Percentiles rank a stretch among this genome's conserved stretches.
phyloP scores from a whole-genome alignment of 2,888 invertebrate species.

The Desoria tigrina region DNA sequence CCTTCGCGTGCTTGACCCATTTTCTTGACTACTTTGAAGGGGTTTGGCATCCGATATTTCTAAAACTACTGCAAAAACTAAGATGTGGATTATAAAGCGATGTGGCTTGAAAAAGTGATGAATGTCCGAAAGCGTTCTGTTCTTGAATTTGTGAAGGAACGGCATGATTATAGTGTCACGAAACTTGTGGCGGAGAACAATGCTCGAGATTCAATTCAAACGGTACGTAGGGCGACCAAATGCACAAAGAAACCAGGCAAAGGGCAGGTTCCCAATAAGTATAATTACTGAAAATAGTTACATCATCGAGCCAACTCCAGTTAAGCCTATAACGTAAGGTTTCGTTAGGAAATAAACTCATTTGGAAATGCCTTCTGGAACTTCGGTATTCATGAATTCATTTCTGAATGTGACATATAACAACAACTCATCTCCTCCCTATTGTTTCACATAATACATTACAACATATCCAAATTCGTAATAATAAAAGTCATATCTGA shows the following conservation, averaged over 20 bases:
- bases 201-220: background rate
- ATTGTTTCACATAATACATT: too few species aligned
- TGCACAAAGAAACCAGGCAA: slow-evolving; percentile 8
- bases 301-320: background rate
- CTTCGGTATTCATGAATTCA: too few species aligned
- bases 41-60: slow-evolving; percentile 7
- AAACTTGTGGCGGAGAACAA: background rate
- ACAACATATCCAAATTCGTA: too few species aligned
- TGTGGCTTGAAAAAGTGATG: background rate
- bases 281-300: slow-evolving; percentile 11
- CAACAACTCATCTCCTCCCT: too few species aligned
- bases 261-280: slow-evolving; percentile 16
- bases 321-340: too few species aligned
- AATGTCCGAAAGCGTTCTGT: background rate
- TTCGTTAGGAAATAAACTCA: too few species aligned
- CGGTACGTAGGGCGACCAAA: background rate
- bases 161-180: background rate
- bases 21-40: background rate
- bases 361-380: too few species aligned
- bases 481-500: too few species aligned
- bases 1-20: background rate
- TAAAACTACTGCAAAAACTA: slow-evolving; percentile 2
- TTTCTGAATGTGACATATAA: too few species aligned
- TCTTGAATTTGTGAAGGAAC: background rate
- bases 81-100: background rate